Conservation (phyloP, 2,113 vertebrate species). For the Zosterops hypoxanthus region DNA sequence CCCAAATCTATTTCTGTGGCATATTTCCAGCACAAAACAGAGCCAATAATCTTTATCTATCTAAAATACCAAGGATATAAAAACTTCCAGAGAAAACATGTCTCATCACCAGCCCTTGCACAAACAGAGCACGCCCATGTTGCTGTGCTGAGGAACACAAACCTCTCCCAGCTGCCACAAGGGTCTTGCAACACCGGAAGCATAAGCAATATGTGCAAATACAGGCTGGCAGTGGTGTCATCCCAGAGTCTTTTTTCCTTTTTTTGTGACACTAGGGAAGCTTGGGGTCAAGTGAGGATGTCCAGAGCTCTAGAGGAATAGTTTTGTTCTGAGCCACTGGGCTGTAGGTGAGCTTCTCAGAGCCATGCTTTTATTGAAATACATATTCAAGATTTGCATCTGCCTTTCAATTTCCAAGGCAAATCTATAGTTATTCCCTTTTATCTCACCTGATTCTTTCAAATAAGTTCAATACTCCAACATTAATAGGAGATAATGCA, state of each 20-base stretch:
- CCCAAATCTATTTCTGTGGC: background rate
- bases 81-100: background rate
- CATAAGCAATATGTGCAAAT: background rate
- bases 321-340: background rate
- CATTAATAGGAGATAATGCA: background rate
- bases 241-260: background rate
- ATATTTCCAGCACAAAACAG: background rate
- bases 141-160: background rate
- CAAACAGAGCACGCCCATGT: conserved; percentile 23
- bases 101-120: background rate
- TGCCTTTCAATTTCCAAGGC: background rate
- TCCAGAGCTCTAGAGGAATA: background rate
- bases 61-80: background rate
- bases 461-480: background rate
- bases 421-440: background rate
- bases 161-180: background rate
- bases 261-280: background rate
- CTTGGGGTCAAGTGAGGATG: rapidly evolving
- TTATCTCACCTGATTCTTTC: background rate
- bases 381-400: background rate
- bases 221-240: background rate
- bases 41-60: background rate
- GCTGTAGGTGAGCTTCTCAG: background rate
- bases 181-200: conserved; percentile 14
- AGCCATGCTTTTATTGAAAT: background rate